Evolutionary conservation across 2,113 vertebrate species (phyloP).

Genomic region (Neodontobutis hainanensis): DNA sequence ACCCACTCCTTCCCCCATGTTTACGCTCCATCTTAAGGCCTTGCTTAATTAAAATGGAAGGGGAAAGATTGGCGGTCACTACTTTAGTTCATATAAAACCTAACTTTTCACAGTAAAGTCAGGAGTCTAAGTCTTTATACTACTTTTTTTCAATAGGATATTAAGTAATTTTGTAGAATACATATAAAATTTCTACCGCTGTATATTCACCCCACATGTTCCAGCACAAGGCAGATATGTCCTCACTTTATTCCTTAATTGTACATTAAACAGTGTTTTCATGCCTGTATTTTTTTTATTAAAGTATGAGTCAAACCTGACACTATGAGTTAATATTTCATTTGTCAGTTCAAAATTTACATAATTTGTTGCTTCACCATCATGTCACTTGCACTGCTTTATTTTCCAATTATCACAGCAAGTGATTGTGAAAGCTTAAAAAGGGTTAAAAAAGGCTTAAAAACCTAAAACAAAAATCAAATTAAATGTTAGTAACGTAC

Average conservation of each 20-base stretch:
- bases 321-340: slow-evolving; percentile 44
- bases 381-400: slow-evolving; percentile 33
- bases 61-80: slow-evolving; percentile 72
- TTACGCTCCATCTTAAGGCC: slow-evolving; percentile 62
- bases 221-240: too few species aligned
- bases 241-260: too few species aligned
- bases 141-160: too few species aligned
- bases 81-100: slow-evolving; percentile 69
- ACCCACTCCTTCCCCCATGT: slow-evolving; percentile 48
- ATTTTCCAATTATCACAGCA: slow-evolving; percentile 46
- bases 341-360: slow-evolving; percentile 36
- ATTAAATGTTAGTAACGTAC: slow-evolving; percentile 53
- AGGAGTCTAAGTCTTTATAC: not conserved
- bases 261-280: not conserved
- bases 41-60: slow-evolving; percentile 77
- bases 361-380: slow-evolving; percentile 26
- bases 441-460: slow-evolving; percentile 19
- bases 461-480: slow-evolving; percentile 49
- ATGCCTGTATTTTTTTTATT: slow-evolving; percentile 10
- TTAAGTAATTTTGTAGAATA: too few species aligned
- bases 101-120: slow-evolving; percentile 42
- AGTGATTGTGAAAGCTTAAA: slow-evolving; percentile 22
- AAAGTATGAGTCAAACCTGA: slow-evolving; percentile 26
- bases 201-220: too few species aligned
- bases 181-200: too few species aligned